Evolutionary conservation across 2,888 invertebrate species (phyloP), one percentile per base, ranked within the genome.

Genomic region (Mythimna lalbum): DNA sequence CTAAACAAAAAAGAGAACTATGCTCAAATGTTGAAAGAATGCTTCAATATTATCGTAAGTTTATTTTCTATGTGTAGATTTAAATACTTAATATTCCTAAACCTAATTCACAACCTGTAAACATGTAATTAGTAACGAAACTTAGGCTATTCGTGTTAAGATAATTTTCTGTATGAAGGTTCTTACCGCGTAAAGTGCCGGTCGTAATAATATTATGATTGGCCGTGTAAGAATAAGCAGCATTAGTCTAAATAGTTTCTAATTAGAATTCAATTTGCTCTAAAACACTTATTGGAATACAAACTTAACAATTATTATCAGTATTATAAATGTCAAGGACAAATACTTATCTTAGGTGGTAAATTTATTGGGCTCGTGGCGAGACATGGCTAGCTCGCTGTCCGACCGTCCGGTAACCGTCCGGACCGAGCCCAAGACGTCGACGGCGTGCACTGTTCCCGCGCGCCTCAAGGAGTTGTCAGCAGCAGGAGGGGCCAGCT

Each of bases 11-110:
- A 89, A 67, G 93, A 93, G 82, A 84, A 89, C 60, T 94, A 94
- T 81, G 88, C 90, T 0, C 89, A 91, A 60, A 94, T 94, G 93
- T 78, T 94, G n/a, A 78, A 87, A 23, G 91, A 93, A 84, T 94
- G 94, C 76, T 94, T 92, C 56, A 91, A 90, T 88, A 91, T 94
- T 49, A 82, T 84, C 52, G 94, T 93, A 88, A 90, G 93, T 90
- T 53, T 56, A 5, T 10, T 17, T 57, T 65, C 4, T 49, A 1
- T 10, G n/a, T 56, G 9, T 21, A 31, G 5, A 59, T 27, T 19
- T 59, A 39, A 0, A 19, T 14, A 10, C 10, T 0, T 2, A n/a
- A n/a, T 27, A 52, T 17, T 33, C 68, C 10, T 39, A 9, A 47
- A 21, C 21, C 4, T n/a, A 19, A 17, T 1, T 23, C 2, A 43